Conservation (phyloP, 2,113 vertebrate genomes). For the Tragulus kanchil region DNA sequence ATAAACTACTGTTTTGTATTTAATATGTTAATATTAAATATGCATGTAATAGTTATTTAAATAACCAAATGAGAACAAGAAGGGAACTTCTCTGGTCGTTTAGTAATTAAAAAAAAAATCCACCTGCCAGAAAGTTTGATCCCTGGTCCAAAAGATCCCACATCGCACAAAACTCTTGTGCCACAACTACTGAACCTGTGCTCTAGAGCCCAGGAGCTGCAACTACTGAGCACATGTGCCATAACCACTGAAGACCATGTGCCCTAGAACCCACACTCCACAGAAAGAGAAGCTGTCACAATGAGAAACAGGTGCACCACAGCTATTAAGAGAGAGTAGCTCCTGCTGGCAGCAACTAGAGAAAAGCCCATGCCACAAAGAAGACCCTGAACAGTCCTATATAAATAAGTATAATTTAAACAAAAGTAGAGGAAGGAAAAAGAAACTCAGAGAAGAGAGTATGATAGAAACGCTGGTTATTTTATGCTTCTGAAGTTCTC, state of each 20-base stretch:
- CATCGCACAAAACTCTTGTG: not conserved
- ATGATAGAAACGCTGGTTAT: not conserved
- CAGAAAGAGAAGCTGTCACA: not conserved
- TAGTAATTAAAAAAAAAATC: not conserved
- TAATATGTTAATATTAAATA: no score
- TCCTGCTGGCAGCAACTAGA: not conserved
- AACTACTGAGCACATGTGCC: not conserved
- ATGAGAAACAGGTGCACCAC: not conserved
- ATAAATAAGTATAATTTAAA: not conserved
- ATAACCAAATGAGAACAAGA: not conserved
- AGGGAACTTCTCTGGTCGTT: not conserved
- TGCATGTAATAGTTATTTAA: not conserved
- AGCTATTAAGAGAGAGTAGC: not conserved
- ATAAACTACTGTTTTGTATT: not conserved
- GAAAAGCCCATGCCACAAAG: not conserved
- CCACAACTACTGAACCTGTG: not conserved
- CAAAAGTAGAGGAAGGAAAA: not conserved
- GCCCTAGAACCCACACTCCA: not conserved
- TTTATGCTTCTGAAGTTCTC: not conserved
- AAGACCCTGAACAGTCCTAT: not conserved
- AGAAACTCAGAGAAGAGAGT: not conserved
- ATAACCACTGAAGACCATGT: not conserved
- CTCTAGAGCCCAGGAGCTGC: not conserved
- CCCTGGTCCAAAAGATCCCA: not conserved
- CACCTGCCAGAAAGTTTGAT: not conserved